Conservation (phyloP, 2,888 invertebrate genomes). For the Scrobipalpa costella region DNA sequence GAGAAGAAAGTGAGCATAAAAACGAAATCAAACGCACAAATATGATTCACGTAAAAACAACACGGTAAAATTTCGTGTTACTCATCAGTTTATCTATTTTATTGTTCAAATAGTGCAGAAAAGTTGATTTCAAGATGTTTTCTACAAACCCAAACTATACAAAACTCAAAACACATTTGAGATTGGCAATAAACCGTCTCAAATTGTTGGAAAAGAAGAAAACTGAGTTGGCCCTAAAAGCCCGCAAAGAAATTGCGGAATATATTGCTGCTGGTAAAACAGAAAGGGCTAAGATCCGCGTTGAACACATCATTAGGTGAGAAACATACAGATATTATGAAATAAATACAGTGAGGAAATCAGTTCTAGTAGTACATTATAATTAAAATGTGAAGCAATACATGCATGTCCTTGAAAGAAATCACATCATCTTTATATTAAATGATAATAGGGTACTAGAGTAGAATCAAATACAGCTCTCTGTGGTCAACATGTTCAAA, state of each 20-base stretch:
- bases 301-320: constrained; percentile 97
- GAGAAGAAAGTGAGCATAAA: not conserved
- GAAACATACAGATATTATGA: constrained; percentile 22
- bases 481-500: not conserved
- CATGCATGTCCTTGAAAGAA: constrained; percentile 18
- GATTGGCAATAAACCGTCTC: constrained; percentile 95
- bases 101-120: constrained; percentile 29
- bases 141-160: constrained; percentile 95
- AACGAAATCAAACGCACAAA: not conserved
- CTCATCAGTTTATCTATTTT: constrained; percentile 35
- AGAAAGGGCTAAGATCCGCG: constrained; percentile 96
- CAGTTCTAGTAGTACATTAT: not conserved
- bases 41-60: constrained; percentile 41
- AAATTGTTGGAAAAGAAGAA: constrained; percentile 98
- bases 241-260: constrained; percentile 98
- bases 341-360: not conserved
- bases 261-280: constrained; percentile 92
- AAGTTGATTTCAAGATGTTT: constrained; percentile 84
- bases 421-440: constrained; percentile 18
- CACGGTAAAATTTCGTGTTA: constrained; percentile 37
- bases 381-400: not conserved
- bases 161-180: constrained; percentile 97
- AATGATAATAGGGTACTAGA: not conserved
- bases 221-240: constrained; percentile 97
- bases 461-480: not conserved